Percentiles rank a stretch among this genome's conserved stretches.
phyloP scores from a whole-genome alignment of 1,140 invertebrate species.

The Hypothenemus hampei region DNA sequence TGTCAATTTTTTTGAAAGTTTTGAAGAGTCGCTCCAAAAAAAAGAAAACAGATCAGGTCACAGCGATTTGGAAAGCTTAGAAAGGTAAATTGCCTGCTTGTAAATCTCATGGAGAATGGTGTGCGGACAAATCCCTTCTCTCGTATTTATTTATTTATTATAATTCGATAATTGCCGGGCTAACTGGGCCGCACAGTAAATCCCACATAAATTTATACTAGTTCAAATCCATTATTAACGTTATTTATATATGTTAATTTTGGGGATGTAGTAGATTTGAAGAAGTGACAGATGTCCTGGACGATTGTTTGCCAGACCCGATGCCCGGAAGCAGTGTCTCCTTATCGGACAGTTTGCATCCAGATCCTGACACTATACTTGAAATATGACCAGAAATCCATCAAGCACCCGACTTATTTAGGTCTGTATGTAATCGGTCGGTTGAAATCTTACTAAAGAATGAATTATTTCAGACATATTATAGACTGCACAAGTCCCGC shows the following conservation, averaged over 20 bases:
- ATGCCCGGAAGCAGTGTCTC: conserved; percentile 43
- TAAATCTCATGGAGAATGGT: no score
- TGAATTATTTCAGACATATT: conserved; percentile 31
- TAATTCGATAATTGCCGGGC: no score
- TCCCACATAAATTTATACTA: no score
- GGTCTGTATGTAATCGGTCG: conserved; percentile 4
- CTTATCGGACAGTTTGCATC: conserved; percentile 38
- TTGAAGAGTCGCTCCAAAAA: conserved; percentile 19
- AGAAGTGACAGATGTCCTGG: conserved; percentile 42
- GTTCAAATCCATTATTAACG: no score
- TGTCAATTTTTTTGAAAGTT: conserved; percentile 34
- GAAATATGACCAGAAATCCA: conserved; percentile 44
- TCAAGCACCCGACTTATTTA: conserved; percentile 34
- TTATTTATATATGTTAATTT: conserved; percentile 29
- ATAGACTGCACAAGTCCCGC: conserved; percentile 39
- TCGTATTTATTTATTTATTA: no score
- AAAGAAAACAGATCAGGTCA: conserved; percentile 35
- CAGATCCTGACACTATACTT: conserved; percentile 37
- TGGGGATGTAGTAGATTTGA: conserved; percentile 43
- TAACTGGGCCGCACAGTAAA: no score
- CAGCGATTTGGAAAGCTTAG: conserved; percentile 41
- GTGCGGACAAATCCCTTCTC: no score
- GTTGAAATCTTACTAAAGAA: neutral
- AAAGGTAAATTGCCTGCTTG: no score
- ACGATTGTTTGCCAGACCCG: conserved; percentile 41